phyloP scores from a whole-genome alignment of 2,113 vertebrate species.

The Motacilla alba region DNA sequence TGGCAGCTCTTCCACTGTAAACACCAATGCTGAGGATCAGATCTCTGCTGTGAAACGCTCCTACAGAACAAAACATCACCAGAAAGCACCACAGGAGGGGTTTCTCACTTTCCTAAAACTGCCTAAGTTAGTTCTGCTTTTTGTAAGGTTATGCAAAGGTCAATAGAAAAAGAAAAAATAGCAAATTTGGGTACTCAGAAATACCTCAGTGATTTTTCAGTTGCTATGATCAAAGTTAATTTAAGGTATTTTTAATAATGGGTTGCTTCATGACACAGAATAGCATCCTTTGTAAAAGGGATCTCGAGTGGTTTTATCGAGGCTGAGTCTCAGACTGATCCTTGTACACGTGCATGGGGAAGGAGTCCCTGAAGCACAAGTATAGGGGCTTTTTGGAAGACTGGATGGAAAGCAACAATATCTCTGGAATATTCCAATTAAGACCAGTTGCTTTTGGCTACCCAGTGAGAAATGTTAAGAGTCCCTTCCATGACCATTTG shows the following conservation, averaged over 20 bases:
- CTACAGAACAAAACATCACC: background rate
- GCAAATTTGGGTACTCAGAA: background rate
- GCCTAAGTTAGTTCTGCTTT: background rate
- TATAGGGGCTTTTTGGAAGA: background rate
- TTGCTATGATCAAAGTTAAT: background rate
- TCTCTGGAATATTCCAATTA: background rate
- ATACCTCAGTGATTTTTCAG: background rate
- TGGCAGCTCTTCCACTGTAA: slow-evolving; percentile 1
- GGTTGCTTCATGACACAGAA: background rate
- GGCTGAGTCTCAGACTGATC: background rate
- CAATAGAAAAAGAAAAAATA: background rate
- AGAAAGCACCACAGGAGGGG: background rate
- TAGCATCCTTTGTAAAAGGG: background rate
- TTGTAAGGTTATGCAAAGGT: background rate
- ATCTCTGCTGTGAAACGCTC: background rate
- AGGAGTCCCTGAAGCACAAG: background rate
- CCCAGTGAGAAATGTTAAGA: background rate
- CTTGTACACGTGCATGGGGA: fast-evolving
- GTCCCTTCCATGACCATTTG: background rate
- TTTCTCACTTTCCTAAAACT: background rate
- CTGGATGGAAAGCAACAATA: background rate
- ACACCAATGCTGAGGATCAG: background rate
- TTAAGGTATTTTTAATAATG: background rate
- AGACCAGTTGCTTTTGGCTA: background rate
- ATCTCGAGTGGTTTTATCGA: background rate